phyloP scores from a whole-genome alignment of 2,888 invertebrate genomes.

The Heliconius ethilla region DNA sequence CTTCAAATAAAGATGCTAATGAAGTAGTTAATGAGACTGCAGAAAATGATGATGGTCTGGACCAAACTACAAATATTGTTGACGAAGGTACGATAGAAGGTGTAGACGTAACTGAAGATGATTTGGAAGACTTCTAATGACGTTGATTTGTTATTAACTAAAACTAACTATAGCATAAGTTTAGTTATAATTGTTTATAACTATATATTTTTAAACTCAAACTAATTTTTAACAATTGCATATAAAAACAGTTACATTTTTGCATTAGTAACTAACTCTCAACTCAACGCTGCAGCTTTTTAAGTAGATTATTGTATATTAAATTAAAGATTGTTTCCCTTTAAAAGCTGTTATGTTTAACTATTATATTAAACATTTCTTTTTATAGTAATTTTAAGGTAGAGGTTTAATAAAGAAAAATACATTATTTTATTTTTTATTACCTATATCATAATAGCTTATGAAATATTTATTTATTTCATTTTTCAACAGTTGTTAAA shows the following conservation, averaged over 20 bases:
- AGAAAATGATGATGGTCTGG: slow-evolving; percentile 21
- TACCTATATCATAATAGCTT: neutral
- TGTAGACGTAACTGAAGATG: slow-evolving; percentile 53
- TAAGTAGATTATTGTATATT: neutral
- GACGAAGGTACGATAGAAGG: slow-evolving; percentile 28
- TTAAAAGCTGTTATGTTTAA: neutral
- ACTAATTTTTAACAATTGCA: too few relatives aligned
- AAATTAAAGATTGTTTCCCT: neutral
- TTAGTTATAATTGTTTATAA: too few relatives aligned
- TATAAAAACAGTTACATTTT: too few relatives aligned
- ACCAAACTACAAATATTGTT: slow-evolving; percentile 35
- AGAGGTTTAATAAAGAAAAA: neutral
- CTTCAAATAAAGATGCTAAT: slow-evolving; percentile 1
- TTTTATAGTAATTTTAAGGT: neutral
- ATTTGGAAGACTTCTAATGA: slow-evolving; percentile 63
- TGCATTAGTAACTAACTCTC: too few relatives aligned
- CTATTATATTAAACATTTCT: neutral
- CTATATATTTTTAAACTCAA: too few relatives aligned
- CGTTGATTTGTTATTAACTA: neutral
- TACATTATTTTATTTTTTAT: neutral
- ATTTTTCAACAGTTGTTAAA: neutral
- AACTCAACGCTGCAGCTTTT: neutral
- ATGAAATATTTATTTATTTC: neutral
- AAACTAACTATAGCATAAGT: neutral
- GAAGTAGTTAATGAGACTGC: neutral